Percentiles rank a stretch among this genome's conserved stretches.
These are phyloP conservation scores for Zoanthus solanderi DNA, from an alignment of 92 coral and sea anemone genomes.

Conservation along the genomic window DNA sequence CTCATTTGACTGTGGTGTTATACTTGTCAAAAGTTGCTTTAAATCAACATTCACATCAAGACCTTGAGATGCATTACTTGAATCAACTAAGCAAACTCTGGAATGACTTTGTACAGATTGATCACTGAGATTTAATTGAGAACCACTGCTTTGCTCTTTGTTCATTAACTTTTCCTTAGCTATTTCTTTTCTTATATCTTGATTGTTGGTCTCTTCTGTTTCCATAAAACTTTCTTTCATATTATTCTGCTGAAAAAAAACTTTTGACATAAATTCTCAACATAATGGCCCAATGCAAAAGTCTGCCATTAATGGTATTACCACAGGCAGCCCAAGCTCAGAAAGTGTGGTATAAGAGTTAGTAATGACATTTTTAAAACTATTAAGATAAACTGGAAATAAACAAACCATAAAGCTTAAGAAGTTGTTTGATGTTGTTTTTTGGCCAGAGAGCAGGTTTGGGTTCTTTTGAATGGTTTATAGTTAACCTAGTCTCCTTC, in stretches of 20 bases:
- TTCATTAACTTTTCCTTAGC: background rate
- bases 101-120: background rate
- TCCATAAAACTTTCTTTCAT: constrained; percentile 7
- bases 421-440: too few relatives aligned
- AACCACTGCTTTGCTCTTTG: background rate
- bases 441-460: too few relatives aligned
- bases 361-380: too few relatives aligned
- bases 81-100: background rate
- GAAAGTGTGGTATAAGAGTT: too few relatives aligned
- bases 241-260: constrained; percentile 11
- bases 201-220: background rate
- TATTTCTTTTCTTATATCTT: background rate
- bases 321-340: too few relatives aligned
- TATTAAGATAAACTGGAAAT: too few relatives aligned
- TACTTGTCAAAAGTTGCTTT: background rate
- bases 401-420: too few relatives aligned
- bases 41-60: background rate
- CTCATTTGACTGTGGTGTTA: background rate
- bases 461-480: too few relatives aligned
- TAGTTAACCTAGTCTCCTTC: too few relatives aligned
- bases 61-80: background rate
- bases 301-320: too few relatives aligned
- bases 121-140: background rate
- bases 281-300: background rate
- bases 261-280: background rate